Percentiles rank a stretch among this genome's conserved stretches.
Evolutionary conservation across 1,140 invertebrate genomes (phyloP).

Genomic region (Stenopsyche tienmushanensis): DNA sequence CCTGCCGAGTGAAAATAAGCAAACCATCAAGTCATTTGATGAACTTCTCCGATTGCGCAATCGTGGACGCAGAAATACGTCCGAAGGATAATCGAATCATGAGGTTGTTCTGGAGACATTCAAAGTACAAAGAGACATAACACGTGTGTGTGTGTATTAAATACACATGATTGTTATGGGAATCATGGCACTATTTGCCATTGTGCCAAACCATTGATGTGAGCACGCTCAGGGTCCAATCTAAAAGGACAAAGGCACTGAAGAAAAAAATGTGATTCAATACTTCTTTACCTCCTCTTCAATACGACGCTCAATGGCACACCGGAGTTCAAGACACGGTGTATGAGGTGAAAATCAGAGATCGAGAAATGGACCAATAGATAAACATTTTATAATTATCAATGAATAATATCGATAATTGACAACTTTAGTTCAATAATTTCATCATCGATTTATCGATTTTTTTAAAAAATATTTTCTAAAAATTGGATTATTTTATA

Average conservation of each 20-base stretch:
- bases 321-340: not conserved
- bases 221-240: slow-evolving; percentile 16
- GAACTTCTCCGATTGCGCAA: too few species aligned
- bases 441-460: not conserved
- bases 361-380: not conserved
- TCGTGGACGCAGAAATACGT: too few species aligned
- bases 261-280: slow-evolving; percentile 18
- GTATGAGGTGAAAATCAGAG: not conserved
- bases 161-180: slow-evolving; percentile 23
- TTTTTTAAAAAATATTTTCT: too few species aligned
- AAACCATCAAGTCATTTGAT: too few species aligned
- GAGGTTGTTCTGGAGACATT: too few species aligned
- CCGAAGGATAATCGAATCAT: too few species aligned
- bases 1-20: too few species aligned
- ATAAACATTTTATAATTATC: too few species aligned
- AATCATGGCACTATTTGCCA: slow-evolving; percentile 13
- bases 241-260: not conserved
- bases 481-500: too few species aligned
- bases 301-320: slow-evolving; percentile 1
- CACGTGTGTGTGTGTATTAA: too few species aligned
- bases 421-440: not conserved
- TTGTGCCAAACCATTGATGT: slow-evolving; percentile 20
- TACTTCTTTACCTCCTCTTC: not conserved
- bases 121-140: too few species aligned
- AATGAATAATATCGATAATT: not conserved